Evolutionary conservation across 2,113 vertebrate genomes (phyloP).

Genomic region (Rousettus leschenaultii): DNA sequence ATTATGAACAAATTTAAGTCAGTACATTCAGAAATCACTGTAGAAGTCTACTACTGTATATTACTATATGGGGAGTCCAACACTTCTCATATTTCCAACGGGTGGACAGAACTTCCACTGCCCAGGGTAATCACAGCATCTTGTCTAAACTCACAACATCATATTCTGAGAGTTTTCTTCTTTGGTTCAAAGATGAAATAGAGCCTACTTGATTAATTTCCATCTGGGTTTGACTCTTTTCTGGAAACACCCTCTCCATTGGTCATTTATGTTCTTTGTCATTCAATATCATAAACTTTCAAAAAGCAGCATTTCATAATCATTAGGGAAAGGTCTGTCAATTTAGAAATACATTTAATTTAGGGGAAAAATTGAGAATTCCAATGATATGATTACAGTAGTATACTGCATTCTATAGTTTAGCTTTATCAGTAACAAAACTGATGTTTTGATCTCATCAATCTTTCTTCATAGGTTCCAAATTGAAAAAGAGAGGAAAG

Average conservation of each 20-base stretch:
- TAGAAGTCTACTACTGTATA: rapidly evolving
- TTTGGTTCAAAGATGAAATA: neutral
- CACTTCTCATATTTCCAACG: neutral
- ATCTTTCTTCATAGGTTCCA: neutral
- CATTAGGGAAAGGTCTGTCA: rapidly evolving
- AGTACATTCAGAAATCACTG: neutral
- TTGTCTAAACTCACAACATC: neutral
- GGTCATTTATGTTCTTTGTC: neutral
- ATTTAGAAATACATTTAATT: neutral
- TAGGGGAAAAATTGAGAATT: neutral
- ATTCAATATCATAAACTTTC: neutral
- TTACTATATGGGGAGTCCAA: rapidly evolving
- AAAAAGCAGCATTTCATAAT: neutral
- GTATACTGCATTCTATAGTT: neutral
- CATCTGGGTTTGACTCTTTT: neutral
- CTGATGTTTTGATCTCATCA: rapidly evolving
- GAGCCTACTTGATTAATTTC: rapidly evolving
- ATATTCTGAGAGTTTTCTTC: neutral
- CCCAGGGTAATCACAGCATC: rapidly evolving
- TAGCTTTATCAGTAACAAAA: neutral
- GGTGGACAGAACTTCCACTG: neutral
- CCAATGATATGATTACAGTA: rapidly evolving
- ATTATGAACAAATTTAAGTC: too few species aligned
- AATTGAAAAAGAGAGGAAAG: neutral
- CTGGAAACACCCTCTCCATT: too few species aligned